These are phyloP conservation scores for Euschistus heros DNA, from an alignment of 1,140 invertebrate species.

Conservation along the genomic window DNA sequence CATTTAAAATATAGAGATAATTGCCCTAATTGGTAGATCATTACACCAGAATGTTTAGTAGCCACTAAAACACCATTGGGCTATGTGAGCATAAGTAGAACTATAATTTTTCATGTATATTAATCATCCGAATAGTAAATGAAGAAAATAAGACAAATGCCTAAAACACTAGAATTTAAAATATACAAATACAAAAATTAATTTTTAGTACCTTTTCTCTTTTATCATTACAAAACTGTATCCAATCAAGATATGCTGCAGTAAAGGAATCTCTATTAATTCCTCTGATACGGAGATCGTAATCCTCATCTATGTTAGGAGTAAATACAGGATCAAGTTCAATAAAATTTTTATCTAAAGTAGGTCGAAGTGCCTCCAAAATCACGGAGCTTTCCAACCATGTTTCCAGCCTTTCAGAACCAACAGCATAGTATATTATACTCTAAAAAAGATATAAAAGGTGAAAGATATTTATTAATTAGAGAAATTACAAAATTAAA, in stretches of 20 bases:
- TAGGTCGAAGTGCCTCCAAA: constrained; percentile 64
- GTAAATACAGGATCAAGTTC: constrained; percentile 96
- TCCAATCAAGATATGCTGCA: constrained; percentile 85
- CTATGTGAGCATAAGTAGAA: no score
- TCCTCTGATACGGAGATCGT: constrained; percentile 75
- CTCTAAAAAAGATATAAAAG: constrained; percentile 49
- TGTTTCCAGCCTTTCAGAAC: constrained; percentile 74
- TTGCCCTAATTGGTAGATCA: no score
- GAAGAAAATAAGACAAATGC: no score
- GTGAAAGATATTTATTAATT: constrained; percentile 9
- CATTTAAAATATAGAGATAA: no score
- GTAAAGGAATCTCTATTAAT: constrained; percentile 86
- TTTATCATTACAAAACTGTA: constrained; percentile 73
- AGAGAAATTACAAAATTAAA: constrained; percentile 19
- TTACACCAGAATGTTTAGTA: no score
- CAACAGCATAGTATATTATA: constrained; percentile 92
- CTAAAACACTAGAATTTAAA: no score
- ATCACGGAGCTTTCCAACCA: constrained; percentile 78
- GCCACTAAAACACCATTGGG: no score
- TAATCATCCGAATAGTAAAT: no score
- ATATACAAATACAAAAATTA: not conserved
- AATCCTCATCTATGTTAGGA: constrained; percentile 89
- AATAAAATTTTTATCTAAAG: constrained; percentile 76
- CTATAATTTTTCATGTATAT: no score
- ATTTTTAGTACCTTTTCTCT: constrained; percentile 44